A percentile compares a stretch with the other conserved stretches of the same genome.
Conservation (phyloP, 2,797 vertebrate genomes). For the Eurystomus glaucurus region DNA sequence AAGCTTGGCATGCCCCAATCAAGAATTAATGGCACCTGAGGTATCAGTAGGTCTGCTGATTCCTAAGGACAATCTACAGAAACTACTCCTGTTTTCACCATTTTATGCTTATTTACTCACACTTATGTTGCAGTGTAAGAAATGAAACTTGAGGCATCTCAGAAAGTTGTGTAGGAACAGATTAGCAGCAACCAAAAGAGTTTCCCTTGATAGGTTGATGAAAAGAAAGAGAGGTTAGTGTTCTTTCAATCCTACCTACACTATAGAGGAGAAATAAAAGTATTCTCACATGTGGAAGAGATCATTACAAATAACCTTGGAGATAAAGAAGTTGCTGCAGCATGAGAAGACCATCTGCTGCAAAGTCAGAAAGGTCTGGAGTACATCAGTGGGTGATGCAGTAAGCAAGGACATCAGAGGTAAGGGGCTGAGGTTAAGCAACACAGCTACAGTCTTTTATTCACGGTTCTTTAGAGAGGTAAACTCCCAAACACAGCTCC, state of each 20-base stretch:
- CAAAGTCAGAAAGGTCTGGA: neutral
- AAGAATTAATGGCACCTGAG: neutral
- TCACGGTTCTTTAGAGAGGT: neutral
- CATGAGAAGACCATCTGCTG: neutral
- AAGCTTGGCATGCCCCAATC: neutral
- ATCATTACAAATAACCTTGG: neutral
- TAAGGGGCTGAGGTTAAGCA: neutral
- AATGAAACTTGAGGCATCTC: neutral
- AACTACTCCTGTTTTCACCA: neutral
- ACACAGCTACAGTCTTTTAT: neutral
- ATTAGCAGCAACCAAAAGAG: neutral
- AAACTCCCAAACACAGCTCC: neutral
- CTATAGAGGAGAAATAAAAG: neutral
- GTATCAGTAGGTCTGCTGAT: neutral
- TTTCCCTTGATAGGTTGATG: neutral
- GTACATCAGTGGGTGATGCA: rapidly evolving
- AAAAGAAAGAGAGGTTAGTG: neutral
- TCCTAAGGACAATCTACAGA: neutral
- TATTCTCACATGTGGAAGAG: neutral
- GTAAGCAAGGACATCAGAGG: neutral
- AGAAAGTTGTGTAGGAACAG: neutral
- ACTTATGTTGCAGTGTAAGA: rapidly evolving
- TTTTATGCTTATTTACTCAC: neutral
- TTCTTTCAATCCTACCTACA: neutral
- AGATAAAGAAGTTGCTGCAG: neutral